Conservation (phyloP, 2,113 vertebrate genomes). For the Puma concolor region DNA sequence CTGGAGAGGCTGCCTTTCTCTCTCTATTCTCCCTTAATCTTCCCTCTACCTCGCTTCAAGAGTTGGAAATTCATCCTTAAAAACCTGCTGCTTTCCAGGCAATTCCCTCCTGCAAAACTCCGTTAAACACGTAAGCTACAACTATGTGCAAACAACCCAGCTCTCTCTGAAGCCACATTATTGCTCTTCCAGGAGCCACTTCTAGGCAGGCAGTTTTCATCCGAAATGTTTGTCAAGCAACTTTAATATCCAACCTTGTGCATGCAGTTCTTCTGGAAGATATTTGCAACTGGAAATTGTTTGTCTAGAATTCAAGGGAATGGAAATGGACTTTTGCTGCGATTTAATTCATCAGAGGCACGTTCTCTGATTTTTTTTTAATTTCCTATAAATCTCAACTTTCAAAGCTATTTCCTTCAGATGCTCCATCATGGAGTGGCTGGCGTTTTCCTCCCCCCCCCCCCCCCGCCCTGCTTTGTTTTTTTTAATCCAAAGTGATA, state of each 20-base stretch:
- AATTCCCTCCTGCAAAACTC: slow-evolving; percentile 64
- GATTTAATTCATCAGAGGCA: slow-evolving; percentile 82
- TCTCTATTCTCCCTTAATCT: not conserved
- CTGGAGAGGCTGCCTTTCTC: not conserved
- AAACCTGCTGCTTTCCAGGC: slow-evolving; percentile 27
- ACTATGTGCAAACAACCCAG: not conserved
- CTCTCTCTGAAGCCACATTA: not conserved
- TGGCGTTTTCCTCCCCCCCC: not conserved
- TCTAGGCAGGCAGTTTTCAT: slow-evolving; percentile 73
- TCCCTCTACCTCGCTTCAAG: not conserved
- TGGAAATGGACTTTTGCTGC: slow-evolving; percentile 80
- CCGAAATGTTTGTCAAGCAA: slow-evolving; percentile 81
- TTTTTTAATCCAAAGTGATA: not conserved
- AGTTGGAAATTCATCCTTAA: slow-evolving; percentile 53
- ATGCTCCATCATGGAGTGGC: not conserved
- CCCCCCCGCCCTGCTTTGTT: not conserved
- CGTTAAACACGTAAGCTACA: not conserved
- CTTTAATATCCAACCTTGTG: slow-evolving; percentile 80
- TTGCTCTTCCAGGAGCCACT: slow-evolving; percentile 51
- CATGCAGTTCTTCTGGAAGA: slow-evolving; percentile 76
- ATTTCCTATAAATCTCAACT: slow-evolving; percentile 63
- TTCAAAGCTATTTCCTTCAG: slow-evolving; percentile 68
- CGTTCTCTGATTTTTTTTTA: slow-evolving; percentile 74
- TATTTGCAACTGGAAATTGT: slow-evolving; percentile 83
- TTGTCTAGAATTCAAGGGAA: slow-evolving; percentile 78